These are phyloP conservation scores for Parasteatoda lunata DNA, from an alignment of 2,888 invertebrate genomes.

Conservation along the genomic window DNA sequence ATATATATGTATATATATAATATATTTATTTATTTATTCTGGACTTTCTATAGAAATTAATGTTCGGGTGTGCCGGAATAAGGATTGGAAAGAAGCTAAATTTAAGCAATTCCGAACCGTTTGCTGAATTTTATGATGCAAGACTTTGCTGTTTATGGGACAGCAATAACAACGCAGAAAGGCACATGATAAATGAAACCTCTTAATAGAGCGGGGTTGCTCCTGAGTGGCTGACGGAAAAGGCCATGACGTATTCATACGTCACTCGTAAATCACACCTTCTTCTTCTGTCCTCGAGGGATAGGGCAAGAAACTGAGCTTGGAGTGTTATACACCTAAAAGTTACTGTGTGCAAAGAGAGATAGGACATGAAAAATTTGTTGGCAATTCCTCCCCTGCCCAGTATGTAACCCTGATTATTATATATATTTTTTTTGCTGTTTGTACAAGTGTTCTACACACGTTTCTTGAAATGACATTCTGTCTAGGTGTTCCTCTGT, in stretches of 20 bases:
- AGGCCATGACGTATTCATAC: slow-evolving; percentile 43
- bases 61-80: slow-evolving; percentile 48
- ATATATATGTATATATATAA: slow-evolving; percentile 50
- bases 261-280: slow-evolving; percentile 28
- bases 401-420: slow-evolving; percentile 49
- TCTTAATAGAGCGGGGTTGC: slow-evolving; percentile 60
- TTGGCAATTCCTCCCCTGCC: slow-evolving; percentile 59
- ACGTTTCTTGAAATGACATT: slow-evolving; percentile 5
- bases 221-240: slow-evolving; percentile 67
- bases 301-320: slow-evolving; percentile 62
- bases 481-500: slow-evolving; percentile 60
- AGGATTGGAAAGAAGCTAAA: slow-evolving; percentile 66
- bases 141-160: slow-evolving; percentile 63
- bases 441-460: slow-evolving; percentile 6
- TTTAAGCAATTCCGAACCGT: slow-evolving; percentile 62
- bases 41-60: slow-evolving; percentile 62
- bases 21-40: slow-evolving; percentile 51
- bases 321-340: slow-evolving; percentile 68
- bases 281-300: slow-evolving; percentile 37
- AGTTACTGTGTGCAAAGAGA: slow-evolving; percentile 67
- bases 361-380: slow-evolving; percentile 64
- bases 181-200: slow-evolving; percentile 69
- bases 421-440: neutral
- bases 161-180: slow-evolving; percentile 69
- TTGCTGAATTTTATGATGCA: slow-evolving; percentile 67